Conservation (phyloP, 2,888 invertebrate genomes). For the Caenorhabditis afra region DNA sequence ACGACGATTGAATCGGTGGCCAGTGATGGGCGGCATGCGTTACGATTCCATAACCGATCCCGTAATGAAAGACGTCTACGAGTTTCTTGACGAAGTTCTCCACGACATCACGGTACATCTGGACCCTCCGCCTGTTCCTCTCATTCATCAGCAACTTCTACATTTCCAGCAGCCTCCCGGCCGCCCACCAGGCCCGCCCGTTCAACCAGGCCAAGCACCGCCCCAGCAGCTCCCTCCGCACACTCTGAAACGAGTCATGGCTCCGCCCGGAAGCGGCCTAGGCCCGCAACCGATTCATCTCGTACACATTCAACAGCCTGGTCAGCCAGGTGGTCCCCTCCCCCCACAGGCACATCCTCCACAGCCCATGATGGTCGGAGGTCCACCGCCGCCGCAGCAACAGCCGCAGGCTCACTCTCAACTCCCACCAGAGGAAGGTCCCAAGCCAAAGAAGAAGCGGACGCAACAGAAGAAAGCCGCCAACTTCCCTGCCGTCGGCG, state of each 20-base stretch:
- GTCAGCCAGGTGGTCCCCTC: background rate
- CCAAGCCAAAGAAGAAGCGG: constrained; percentile 76
- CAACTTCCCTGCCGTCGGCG: constrained; percentile 38
- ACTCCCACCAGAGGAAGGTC: constrained; percentile 23
- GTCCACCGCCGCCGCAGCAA: background rate
- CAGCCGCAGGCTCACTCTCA: constrained; percentile 26
- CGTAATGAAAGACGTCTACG: constrained; percentile 56
- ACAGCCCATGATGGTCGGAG: background rate
- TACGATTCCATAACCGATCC: constrained; percentile 44
- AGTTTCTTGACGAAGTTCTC: constrained; percentile 64
- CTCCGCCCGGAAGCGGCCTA: background rate
- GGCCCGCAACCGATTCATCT: constrained; percentile 15
- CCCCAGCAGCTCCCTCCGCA: background rate
- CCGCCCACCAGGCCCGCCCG: constrained; percentile 14
- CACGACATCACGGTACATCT: constrained; percentile 31
- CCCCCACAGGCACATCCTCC: background rate
- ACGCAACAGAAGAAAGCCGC: constrained; percentile 69
- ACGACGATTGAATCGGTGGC: background rate
- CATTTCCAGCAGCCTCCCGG: background rate
- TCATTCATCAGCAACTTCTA: background rate
- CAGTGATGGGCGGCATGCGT: constrained; percentile 31
- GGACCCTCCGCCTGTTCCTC: background rate
- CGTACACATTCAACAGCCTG: constrained; percentile 17
- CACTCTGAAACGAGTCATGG: constrained; percentile 24
- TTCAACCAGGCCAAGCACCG: constrained; percentile 2